Evolutionary conservation across 2,797 vertebrate species (phyloP).

Genomic region (Apodemus agrarius): DNA sequence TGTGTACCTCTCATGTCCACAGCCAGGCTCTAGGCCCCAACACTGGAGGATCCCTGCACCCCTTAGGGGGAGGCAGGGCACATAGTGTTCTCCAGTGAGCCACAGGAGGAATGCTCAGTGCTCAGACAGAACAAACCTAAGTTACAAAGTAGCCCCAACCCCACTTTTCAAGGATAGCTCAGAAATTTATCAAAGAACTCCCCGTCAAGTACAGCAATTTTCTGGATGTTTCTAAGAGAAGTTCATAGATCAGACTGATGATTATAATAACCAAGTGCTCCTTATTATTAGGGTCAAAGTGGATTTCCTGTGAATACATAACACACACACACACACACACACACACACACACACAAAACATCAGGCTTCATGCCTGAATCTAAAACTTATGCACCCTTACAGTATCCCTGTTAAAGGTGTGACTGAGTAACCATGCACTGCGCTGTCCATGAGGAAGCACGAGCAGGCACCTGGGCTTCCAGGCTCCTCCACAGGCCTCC

Average conservation of each 20-base stretch:
- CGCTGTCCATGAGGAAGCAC: neutral
- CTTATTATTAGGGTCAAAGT: neutral
- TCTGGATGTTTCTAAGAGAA: constrained; percentile 16
- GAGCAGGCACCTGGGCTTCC: too few relatives aligned
- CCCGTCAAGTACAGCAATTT: neutral
- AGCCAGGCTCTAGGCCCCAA: neutral
- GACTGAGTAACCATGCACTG: neutral
- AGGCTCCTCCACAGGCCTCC: neutral
- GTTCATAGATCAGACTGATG: neutral
- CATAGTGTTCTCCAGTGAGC: constrained; percentile 1
- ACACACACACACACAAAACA: too few relatives aligned
- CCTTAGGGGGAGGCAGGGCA: neutral
- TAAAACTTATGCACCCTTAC: neutral
- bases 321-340: neutral
- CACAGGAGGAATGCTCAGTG: neutral
- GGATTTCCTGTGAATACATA: neutral
- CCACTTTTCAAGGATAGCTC: constrained; percentile 51
- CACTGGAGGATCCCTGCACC: neutral
- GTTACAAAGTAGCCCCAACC: constrained; percentile 61
- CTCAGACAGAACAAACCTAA: constrained; percentile 25
- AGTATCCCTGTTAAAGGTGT: neutral
- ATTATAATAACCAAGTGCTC: neutral
- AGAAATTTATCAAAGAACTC: constrained; percentile 19
- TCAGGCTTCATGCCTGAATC: neutral
- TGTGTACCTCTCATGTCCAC: neutral